Conservation (phyloP, 2,797 vertebrate species). For the Fistularia commersonii region DNA sequence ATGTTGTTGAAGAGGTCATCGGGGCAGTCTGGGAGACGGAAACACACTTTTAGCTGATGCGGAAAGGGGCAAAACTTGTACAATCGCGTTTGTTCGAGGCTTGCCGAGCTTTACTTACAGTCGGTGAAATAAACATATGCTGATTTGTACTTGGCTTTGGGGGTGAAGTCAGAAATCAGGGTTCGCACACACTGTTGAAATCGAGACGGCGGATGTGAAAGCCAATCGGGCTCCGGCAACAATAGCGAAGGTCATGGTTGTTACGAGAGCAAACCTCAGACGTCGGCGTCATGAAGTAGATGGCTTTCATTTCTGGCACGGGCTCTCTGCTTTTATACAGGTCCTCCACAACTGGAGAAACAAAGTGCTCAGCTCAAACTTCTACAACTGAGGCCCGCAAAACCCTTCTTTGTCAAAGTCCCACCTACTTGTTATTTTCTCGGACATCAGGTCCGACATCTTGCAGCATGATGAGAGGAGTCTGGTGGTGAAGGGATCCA, state of each 20-base stretch:
- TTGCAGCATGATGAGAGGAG: conserved; percentile 92
- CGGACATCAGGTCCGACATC: conserved; percentile 90
- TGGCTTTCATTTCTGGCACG: conserved; percentile 90
- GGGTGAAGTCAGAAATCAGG: conserved; percentile 87
- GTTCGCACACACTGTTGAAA: conserved; percentile 84
- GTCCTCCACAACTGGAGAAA: conserved; percentile 90
- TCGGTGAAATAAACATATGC: conserved; percentile 97
- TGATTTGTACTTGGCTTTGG: conserved; percentile 89
- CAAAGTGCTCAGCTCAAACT: neutral
- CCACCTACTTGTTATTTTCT: conserved; percentile 87
- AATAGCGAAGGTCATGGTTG: neutral
- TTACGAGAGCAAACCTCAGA: conserved; percentile 74
- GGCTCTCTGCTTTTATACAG: conserved; percentile 90
- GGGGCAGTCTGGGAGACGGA: conserved; percentile 78
- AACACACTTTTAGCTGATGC: neutral
- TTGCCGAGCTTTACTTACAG: conserved; percentile 79
- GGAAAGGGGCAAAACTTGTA: neutral
- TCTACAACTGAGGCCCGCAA: no score
- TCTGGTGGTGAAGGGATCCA: conserved; percentile 92
- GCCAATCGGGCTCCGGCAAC: neutral
- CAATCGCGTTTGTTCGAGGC: no score
- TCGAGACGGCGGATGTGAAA: neutral
- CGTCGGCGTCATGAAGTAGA: conserved; percentile 95
- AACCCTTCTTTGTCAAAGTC: no score
- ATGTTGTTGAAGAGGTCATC: conserved; percentile 90